Evolutionary conservation across 2,797 vertebrate genomes (phyloP).

Genomic region (Sebastes wilsoni): DNA sequence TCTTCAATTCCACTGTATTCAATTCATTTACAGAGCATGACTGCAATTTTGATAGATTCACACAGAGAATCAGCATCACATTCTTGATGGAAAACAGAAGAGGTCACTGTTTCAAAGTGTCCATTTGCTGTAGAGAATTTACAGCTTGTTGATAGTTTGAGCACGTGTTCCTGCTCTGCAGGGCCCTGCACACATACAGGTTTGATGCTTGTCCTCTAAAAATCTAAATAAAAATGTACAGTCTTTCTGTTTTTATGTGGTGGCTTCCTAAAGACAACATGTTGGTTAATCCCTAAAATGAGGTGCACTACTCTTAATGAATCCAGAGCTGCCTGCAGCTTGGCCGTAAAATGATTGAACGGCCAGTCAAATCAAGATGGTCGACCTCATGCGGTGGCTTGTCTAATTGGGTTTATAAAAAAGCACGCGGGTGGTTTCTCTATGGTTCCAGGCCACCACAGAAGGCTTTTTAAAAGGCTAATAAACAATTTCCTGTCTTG

Average conservation of each 20-base stretch:
- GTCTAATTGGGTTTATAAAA: slow-evolving; percentile 58
- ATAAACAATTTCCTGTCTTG: slow-evolving; percentile 67
- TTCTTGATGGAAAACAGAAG: neutral
- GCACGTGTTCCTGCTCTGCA: slow-evolving; percentile 10
- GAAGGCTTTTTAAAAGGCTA: slow-evolving; percentile 62
- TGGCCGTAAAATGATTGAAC: slow-evolving; percentile 8
- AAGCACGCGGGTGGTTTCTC: slow-evolving; percentile 50
- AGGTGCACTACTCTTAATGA: slow-evolving; percentile 37
- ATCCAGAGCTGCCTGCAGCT: slow-evolving; percentile 39
- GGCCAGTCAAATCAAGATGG: slow-evolving; percentile 20
- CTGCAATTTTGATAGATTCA: neutral
- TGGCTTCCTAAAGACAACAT: neutral
- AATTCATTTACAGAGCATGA: neutral
- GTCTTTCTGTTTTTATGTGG: slow-evolving; percentile 14
- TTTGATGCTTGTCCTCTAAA: slow-evolving; percentile 4
- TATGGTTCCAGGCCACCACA: slow-evolving; percentile 43
- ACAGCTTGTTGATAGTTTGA: slow-evolving; percentile 9
- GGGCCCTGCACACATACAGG: neutral
- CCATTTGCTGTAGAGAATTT: neutral
- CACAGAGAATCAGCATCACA: neutral
- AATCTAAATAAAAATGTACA: neutral
- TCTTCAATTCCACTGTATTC: neutral
- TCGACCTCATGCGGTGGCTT: slow-evolving; percentile 39
- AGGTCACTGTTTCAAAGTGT: neutral
- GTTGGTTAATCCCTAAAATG: slow-evolving; percentile 51